A percentile compares a stretch with the other conserved stretches of the same genome.
phyloP scores from a whole-genome alignment of 37 sponge, comb jelly and placozoan genomes.

The Axinella damicornis region DNA sequence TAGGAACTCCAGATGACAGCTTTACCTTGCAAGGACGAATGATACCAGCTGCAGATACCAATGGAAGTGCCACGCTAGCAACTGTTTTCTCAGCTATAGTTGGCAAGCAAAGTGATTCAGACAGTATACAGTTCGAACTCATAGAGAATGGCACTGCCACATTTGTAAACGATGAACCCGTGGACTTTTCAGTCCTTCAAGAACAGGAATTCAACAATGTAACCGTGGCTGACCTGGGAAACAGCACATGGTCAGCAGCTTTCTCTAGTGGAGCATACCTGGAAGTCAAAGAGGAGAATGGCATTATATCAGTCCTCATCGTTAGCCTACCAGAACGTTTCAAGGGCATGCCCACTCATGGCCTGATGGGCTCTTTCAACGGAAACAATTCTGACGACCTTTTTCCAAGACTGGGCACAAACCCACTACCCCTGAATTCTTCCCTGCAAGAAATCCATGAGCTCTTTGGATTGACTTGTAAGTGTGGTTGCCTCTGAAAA shows the following conservation, averaged over 20 bases:
- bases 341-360: slow-evolving; percentile 2
- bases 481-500: slow-evolving; percentile 2
- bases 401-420: not conserved
- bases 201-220: slow-evolving; percentile 45
- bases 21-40: slow-evolving; percentile 63
- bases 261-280: slow-evolving; percentile 33
- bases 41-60: not conserved
- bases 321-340: slow-evolving; percentile 33
- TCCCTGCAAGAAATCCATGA: slow-evolving; percentile 49
- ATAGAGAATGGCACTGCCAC: not conserved
- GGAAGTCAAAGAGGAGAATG: slow-evolving; percentile 33
- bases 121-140: slow-evolving; percentile 64
- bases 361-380: slow-evolving; percentile 64
- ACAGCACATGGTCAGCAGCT: slow-evolving; percentile 12
- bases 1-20: slow-evolving; percentile 20
- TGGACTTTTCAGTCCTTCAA: slow-evolving; percentile 26
- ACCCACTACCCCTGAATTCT: slow-evolving; percentile 32
- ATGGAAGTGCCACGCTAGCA: not conserved
- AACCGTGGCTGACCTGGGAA: slow-evolving; percentile 24
- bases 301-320: slow-evolving; percentile 20
- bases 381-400: slow-evolving; percentile 63
- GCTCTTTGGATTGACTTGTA: slow-evolving; percentile 70
- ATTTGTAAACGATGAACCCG: slow-evolving; percentile 26
- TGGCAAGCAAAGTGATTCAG: slow-evolving; percentile 42
- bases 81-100: slow-evolving; percentile 70